Base-by-base conservation (phyloP, 2,113 vertebrate genomes). In the Muntiacus reevesi region DNA sequence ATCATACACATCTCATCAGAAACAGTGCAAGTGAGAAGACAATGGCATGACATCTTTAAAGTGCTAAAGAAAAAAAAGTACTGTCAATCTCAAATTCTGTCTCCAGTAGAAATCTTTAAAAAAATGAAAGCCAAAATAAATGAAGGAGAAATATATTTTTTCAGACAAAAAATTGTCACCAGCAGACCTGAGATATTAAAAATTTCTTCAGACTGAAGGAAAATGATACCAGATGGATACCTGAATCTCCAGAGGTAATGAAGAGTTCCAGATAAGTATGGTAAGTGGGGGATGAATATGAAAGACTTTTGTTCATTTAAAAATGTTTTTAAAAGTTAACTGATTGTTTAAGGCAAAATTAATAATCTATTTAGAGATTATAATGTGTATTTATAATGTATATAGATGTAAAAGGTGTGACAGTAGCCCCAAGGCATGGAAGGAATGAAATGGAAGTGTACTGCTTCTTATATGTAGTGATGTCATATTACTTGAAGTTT, bases 131-230 rank as follows among this genome's bases (percentile, higher is more conserved):
- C 12, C 79, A 91, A 91, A 94, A 94, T 40, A 96, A 86, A 60
- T 86, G 36, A 95, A 83, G 30, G 15, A 92, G 40, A 84, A 97
- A 92, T 84, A 60, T 28, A 50, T 84, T 54, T 95, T 94, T 89
- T 91, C 62, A 90, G 50, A 83, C 45, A 90, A 86, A 95, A 91
- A 78, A 59, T 59, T 92, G 81, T 94, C 30, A 92, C 36, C 50
- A 94, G 64, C 6, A 90, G 43, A 94, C 25, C 16, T 85, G 45
- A 96, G 54, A 96, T 95, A 87, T 86, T 97, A 96, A 97, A 87
- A 64, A 57, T 28, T 79, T 91, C 36, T 94, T 94, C 15, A 71
- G 36, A 33, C 6, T 94, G 81, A 82, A 96, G 54, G 47, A 86
- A 96, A 94, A 60, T 87, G 50, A 59, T 76, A 28, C 27, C 74